A percentile compares a stretch with the other conserved stretches of the same genome.
These are phyloP conservation scores for Drosophila busckii DNA, from an alignment of 1,140 invertebrate species.

Conservation along the genomic window DNA sequence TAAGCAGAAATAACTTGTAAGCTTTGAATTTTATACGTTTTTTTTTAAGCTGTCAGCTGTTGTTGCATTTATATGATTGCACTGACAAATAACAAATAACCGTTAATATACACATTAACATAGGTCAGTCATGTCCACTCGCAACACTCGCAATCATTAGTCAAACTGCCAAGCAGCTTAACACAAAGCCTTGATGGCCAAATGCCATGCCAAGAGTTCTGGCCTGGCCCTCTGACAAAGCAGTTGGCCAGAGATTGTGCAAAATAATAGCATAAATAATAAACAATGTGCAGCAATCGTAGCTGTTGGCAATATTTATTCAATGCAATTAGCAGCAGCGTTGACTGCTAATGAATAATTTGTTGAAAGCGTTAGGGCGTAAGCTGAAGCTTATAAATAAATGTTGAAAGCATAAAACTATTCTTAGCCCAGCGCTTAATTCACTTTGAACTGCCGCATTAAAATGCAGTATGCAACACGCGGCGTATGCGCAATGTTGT, in stretches of 20 bases:
- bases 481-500: slow-evolving; percentile 47
- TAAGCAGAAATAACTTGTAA: no score
- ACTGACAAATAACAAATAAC: slow-evolving; percentile 51
- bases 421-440: no score
- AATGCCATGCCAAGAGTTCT: slow-evolving; percentile 37
- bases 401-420: no score
- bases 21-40: no score
- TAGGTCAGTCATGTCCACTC: slow-evolving; percentile 42
- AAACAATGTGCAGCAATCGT: no score
- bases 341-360: no score
- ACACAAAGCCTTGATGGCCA: slow-evolving; percentile 34
- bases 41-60: slow-evolving; percentile 36
- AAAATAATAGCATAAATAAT: slow-evolving; percentile 1
- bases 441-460: no score
- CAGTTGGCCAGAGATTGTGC: slow-evolving; percentile 1
- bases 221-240: neutral
- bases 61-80: slow-evolving; percentile 30
- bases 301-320: no score
- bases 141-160: slow-evolving; percentile 37
- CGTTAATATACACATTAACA: slow-evolving; percentile 42
- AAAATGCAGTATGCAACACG: slow-evolving; percentile 33
- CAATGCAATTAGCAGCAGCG: no score
- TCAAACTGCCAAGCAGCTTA: slow-evolving; percentile 46
- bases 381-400: no score
- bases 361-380: no score